phyloP scores from a whole-genome alignment of 1,140 invertebrate genomes.

The Drosophila arawakana region DNA sequence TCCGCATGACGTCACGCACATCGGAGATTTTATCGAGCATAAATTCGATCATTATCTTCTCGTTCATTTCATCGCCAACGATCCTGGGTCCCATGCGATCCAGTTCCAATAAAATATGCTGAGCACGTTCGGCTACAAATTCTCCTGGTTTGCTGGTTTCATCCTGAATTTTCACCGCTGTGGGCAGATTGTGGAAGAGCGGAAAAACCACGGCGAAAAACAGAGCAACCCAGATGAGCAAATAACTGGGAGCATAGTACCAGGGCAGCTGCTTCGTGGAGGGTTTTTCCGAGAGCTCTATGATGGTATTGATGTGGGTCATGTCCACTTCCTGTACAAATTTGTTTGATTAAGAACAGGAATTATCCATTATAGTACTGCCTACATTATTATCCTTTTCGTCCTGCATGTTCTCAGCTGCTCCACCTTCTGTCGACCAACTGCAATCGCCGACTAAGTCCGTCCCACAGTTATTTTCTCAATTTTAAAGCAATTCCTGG shows the following conservation, averaged over 20 bases:
- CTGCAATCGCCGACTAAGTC: conserved; percentile 17
- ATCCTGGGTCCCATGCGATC: conserved; percentile 89
- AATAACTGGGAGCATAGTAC: conserved; percentile 71
- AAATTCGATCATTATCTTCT: conserved; percentile 87
- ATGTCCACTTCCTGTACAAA: conserved; percentile 16
- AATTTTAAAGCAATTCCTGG: conserved; percentile 27
- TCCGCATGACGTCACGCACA: conserved; percentile 43
- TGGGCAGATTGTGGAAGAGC: conserved; percentile 63
- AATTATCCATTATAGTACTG: not conserved
- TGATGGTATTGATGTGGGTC: conserved; percentile 4
- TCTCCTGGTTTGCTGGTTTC: conserved; percentile 45
- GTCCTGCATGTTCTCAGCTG: conserved; percentile 3
- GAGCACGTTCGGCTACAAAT: conserved; percentile 76
- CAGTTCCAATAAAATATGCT: conserved; percentile 86
- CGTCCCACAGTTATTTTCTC: not conserved
- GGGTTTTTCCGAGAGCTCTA: not conserved
- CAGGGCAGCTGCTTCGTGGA: conserved; percentile 48
- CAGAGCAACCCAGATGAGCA: conserved; percentile 67
- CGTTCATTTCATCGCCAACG: conserved; percentile 88
- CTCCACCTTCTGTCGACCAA: not conserved
- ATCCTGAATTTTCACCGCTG: conserved; percentile 53
- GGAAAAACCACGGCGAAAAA: conserved; percentile 68
- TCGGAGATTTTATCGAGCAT: conserved; percentile 83
- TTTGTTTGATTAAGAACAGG: conserved; percentile 3
- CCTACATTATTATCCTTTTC: conserved; percentile 22